Evolutionary conservation across 2,797 vertebrate genomes (phyloP).

Genomic region (Lacerta bilineata): DNA sequence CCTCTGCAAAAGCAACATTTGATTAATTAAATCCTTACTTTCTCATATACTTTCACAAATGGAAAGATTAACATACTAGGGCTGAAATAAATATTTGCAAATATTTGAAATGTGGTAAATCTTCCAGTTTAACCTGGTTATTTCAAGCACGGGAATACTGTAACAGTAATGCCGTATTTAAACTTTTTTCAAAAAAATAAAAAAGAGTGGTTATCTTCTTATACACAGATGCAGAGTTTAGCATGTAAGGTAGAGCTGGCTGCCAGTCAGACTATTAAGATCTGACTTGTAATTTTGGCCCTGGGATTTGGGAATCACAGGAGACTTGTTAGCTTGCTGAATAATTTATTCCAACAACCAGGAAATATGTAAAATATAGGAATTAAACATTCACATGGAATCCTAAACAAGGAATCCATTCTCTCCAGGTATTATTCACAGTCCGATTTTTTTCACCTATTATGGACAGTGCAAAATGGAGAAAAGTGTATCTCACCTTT

Average conservation of each 20-base stretch:
- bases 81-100: background rate
- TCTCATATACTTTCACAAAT: no score
- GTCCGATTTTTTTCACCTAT: constrained; percentile 9
- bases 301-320: constrained; percentile 25
- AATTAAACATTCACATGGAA: constrained; percentile 2
- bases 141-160: background rate
- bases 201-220: background rate
- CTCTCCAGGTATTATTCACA: constrained; percentile 21
- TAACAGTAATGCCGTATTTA: background rate
- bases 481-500: constrained; percentile 23
- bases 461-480: constrained; percentile 22
- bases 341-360: constrained; percentile 30
- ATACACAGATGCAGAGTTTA: constrained; percentile 33
- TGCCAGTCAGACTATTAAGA: constrained; percentile 17
- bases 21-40: background rate
- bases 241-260: constrained; percentile 4
- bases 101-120: background rate
- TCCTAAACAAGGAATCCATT: constrained; percentile 7
- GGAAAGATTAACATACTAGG: background rate
- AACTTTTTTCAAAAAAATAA: background rate
- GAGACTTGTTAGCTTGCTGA: constrained; percentile 17
- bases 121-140: background rate
- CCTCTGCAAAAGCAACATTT: background rate
- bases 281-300: constrained; percentile 28
- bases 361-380: constrained; percentile 9